Percentiles rank a stretch among this genome's conserved stretches.
Evolutionary conservation across 2,888 invertebrate species (phyloP).

Genomic region (Hydroisotoma schaefferi): DNA sequence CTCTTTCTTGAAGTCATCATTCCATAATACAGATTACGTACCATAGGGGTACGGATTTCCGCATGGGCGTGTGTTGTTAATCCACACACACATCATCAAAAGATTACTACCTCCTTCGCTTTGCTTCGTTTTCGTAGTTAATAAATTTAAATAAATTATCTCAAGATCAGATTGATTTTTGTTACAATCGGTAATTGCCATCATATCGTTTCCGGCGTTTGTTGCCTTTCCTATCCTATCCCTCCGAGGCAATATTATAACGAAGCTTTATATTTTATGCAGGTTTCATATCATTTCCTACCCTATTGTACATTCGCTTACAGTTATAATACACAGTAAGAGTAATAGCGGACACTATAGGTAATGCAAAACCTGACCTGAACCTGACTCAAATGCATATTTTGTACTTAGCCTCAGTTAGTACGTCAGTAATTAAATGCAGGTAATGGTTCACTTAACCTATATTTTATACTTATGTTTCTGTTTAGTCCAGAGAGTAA

Average conservation of each 20-base stretch:
- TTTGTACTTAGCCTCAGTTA: no score
- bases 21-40: neutral
- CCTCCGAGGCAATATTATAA: neutral
- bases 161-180: slow-evolving; percentile 5
- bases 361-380: neutral
- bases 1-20: neutral
- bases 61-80: slow-evolving; percentile 15
- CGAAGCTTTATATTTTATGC: neutral
- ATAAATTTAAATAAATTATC: neutral
- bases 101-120: neutral
- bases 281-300: neutral
- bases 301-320: neutral
- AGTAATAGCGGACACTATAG: neutral
- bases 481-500: no score
- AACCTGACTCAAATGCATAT: no score
- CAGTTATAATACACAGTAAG: neutral
- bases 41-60: slow-evolving; percentile 9
- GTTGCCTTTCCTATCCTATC: neutral
- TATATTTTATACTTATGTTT: no score
- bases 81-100: no score
- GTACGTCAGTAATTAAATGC: no score
- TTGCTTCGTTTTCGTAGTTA: neutral
- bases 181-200: neutral
- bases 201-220: slow-evolving; percentile 9
- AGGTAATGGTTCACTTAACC: no score